A percentile compares a stretch with the other conserved stretches of the same genome.
phyloP scores from a whole-genome alignment of 2,797 vertebrate genomes.

The Falco berigora region DNA sequence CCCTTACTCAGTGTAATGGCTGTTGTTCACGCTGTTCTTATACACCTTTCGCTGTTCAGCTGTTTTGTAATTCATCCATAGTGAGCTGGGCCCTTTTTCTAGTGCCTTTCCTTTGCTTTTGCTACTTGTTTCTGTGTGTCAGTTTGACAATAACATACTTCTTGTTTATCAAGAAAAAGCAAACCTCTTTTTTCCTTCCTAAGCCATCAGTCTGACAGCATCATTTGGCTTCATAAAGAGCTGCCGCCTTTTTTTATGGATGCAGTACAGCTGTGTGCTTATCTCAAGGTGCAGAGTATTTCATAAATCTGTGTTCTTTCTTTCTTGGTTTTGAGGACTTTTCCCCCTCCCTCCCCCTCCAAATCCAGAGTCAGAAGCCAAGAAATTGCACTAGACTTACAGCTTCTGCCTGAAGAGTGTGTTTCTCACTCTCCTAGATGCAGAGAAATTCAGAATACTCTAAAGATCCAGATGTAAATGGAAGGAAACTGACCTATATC shows the following conservation, averaged over 20 bases:
- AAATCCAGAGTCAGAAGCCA: neutral
- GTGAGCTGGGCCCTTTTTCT: neutral
- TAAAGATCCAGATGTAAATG: neutral
- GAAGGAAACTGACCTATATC: neutral
- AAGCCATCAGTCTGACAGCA: neutral
- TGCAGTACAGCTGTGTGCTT: neutral
- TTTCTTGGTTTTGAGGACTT: neutral
- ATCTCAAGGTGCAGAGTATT: neutral
- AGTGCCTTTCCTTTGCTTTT: neutral
- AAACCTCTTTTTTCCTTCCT: neutral
- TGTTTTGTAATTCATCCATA: neutral
- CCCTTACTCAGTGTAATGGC: fast-evolving
- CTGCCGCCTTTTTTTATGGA: neutral
- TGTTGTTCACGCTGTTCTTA: neutral
- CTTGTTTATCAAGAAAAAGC: neutral
- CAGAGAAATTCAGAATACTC: neutral
- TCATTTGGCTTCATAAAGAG: neutral
- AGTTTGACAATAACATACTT: neutral
- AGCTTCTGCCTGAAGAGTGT: neutral
- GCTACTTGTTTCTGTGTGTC: neutral
- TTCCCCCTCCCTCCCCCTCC: neutral
- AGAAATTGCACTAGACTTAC: neutral
- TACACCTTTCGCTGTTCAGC: neutral
- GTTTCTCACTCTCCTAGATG: neutral
- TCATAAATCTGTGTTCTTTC: neutral